These are phyloP conservation scores for Atherix ibis DNA, from an alignment of 2,888 invertebrate species.

Conservation along the genomic window DNA sequence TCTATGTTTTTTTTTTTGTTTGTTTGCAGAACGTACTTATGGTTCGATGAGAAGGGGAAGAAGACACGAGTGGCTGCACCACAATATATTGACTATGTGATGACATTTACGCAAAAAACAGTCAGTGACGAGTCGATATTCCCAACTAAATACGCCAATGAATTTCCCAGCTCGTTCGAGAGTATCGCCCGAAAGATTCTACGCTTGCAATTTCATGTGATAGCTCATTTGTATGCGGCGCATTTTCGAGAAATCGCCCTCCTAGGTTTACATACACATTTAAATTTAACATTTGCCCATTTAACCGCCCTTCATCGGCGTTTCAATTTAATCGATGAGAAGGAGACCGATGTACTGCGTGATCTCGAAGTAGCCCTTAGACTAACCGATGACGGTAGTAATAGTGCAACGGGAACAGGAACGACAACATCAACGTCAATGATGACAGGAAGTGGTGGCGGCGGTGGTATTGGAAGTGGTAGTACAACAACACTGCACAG, in stretches of 20 bases:
- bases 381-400: slow-evolving; percentile 37
- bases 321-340: slow-evolving; percentile 84
- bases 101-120: slow-evolving; percentile 95
- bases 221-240: slow-evolving; percentile 95
- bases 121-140: slow-evolving; percentile 93
- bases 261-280: slow-evolving; percentile 87
- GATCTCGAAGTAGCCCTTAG: slow-evolving; percentile 77
- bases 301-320: slow-evolving; percentile 72
- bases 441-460: neutral
- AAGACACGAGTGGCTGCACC: slow-evolving; percentile 94
- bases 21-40: slow-evolving; percentile 93
- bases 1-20: no score
- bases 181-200: slow-evolving; percentile 90
- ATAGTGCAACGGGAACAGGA: slow-evolving; percentile 16
- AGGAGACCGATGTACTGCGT: slow-evolving; percentile 88
- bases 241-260: slow-evolving; percentile 93
- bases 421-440: slow-evolving; percentile 6
- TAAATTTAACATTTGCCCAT: slow-evolving; percentile 95
- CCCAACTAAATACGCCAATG: slow-evolving; percentile 94
- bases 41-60: slow-evolving; percentile 98
- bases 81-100: slow-evolving; percentile 97
- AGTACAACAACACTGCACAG: slow-evolving; percentile 12
- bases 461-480: neutral
- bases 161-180: slow-evolving; percentile 90
- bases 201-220: slow-evolving; percentile 91